These are phyloP conservation scores for Yponomeuta malinellus DNA, from an alignment of 2,888 invertebrate species.

Conservation along the genomic window DNA sequence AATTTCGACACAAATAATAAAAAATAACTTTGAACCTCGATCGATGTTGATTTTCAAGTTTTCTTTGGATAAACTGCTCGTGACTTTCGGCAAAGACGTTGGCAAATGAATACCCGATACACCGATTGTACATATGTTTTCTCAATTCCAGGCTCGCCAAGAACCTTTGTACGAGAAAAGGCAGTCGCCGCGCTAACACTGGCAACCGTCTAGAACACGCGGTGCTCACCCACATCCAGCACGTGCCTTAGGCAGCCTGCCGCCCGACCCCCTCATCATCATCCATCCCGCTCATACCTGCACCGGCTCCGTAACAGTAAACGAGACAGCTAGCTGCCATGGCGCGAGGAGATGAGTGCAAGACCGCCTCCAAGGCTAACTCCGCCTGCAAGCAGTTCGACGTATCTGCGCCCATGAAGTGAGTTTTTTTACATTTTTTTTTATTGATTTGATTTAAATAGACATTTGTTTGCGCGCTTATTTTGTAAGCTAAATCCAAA, in stretches of 20 bases:
- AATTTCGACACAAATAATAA: too few relatives aligned
- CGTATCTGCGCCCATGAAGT: slow-evolving; percentile 57
- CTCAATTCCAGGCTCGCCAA: slow-evolving; percentile 82
- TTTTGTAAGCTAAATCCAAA: too few relatives aligned
- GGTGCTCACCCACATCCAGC: slow-evolving; percentile 88
- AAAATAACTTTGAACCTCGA: too few relatives aligned
- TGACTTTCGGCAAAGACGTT: too few relatives aligned
- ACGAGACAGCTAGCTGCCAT: slow-evolving; percentile 33
- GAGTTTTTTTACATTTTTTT: slow-evolving; percentile 29
- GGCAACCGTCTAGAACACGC: slow-evolving; percentile 90
- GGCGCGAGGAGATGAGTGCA: slow-evolving; percentile 72
- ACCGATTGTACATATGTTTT: background rate
- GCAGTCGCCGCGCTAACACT: slow-evolving; percentile 89
- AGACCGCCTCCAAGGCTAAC: slow-evolving; percentile 60
- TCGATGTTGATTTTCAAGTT: too few relatives aligned
- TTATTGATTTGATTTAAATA: background rate
- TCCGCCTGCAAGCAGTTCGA: slow-evolving; percentile 60
- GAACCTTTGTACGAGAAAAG: slow-evolving; percentile 87
- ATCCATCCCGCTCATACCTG: slow-evolving; percentile 46
- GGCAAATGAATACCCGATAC: too few relatives aligned
- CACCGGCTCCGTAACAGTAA: slow-evolving; percentile 38
- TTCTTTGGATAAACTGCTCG: too few relatives aligned
- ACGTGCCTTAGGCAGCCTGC: slow-evolving; percentile 83
- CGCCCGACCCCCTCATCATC: slow-evolving; percentile 29
- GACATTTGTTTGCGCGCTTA: too few relatives aligned